These are phyloP conservation scores for Syngnathus rostellatus DNA, from an alignment of 2,797 vertebrate genomes.

Conservation along the genomic window DNA sequence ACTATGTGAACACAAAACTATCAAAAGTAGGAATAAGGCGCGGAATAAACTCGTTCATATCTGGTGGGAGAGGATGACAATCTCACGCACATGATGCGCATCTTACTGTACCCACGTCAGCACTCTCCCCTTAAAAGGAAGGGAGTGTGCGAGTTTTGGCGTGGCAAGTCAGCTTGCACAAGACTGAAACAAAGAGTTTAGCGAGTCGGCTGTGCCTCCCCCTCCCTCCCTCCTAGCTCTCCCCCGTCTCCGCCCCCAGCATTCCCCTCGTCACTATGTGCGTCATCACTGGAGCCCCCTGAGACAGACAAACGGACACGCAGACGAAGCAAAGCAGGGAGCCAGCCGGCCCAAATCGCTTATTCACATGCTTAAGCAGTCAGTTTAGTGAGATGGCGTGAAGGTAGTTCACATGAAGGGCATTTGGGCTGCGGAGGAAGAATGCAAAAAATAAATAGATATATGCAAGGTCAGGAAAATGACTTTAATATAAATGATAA, in stretches of 20 bases:
- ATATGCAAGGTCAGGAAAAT: neutral
- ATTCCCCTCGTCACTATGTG: conserved; percentile 64
- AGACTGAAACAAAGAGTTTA: conserved; percentile 61
- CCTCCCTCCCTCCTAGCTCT: conserved; percentile 14
- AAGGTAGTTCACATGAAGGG: conserved; percentile 38
- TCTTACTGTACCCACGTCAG: conserved; percentile 27
- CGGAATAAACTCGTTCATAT: neutral
- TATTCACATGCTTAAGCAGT: conserved; percentile 58
- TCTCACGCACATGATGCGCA: conserved; percentile 2
- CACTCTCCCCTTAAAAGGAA: conserved; percentile 21
- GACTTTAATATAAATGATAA: neutral
- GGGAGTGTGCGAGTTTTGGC: conserved; percentile 27
- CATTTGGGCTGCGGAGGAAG: conserved; percentile 17
- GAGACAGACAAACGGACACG: conserved; percentile 38
- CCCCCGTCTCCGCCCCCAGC: conserved; percentile 44
- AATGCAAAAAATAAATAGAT: neutral
- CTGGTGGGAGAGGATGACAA: neutral
- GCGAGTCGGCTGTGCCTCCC: conserved; percentile 40
- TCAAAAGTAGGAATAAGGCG: neutral
- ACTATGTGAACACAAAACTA: neutral
- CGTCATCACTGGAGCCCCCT: conserved; percentile 69
- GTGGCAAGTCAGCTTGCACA: conserved; percentile 37
- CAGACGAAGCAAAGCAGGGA: conserved; percentile 3
- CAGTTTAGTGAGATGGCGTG: conserved; percentile 36
- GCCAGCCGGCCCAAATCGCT: conserved; percentile 41